Conservation (phyloP, 2,113 vertebrate genomes). For the Gymnobelideus leadbeateri region DNA sequence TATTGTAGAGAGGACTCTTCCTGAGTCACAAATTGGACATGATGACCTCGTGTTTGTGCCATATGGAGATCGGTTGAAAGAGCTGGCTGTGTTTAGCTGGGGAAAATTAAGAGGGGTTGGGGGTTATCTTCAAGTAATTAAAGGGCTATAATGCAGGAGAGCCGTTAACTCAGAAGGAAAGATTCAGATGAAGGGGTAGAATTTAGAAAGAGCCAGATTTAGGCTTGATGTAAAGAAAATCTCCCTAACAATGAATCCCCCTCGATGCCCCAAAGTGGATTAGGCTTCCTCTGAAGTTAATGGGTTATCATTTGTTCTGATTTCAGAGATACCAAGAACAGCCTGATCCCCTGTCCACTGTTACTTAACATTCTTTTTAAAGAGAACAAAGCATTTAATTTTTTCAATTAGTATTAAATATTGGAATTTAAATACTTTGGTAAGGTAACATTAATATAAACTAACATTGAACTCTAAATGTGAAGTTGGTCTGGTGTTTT, state of each 20-base stretch:
- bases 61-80: too few species aligned
- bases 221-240: background rate
- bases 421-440: background rate
- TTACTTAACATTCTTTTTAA: background rate
- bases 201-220: background rate
- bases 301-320: background rate
- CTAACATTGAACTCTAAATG: too few species aligned
- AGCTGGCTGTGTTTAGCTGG: too few species aligned
- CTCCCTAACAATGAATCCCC: background rate
- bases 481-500: too few species aligned
- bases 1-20: too few species aligned
- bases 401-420: background rate
- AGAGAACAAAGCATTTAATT: background rate
- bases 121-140: too few species aligned
- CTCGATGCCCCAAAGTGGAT: background rate
- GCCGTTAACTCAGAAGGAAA: too few species aligned
- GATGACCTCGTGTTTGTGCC: too few species aligned
- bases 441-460: background rate
- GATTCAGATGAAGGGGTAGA: background rate
- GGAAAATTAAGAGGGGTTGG: too few species aligned
- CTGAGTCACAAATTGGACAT: too few species aligned
- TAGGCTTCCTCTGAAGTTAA: background rate
- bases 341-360: background rate
- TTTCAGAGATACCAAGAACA: background rate
- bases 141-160: too few species aligned